Percentiles rank a stretch among this genome's conserved stretches.
Evolutionary conservation across 1,140 invertebrate genomes (phyloP).

Genomic region (Cherax quadricarinatus): DNA sequence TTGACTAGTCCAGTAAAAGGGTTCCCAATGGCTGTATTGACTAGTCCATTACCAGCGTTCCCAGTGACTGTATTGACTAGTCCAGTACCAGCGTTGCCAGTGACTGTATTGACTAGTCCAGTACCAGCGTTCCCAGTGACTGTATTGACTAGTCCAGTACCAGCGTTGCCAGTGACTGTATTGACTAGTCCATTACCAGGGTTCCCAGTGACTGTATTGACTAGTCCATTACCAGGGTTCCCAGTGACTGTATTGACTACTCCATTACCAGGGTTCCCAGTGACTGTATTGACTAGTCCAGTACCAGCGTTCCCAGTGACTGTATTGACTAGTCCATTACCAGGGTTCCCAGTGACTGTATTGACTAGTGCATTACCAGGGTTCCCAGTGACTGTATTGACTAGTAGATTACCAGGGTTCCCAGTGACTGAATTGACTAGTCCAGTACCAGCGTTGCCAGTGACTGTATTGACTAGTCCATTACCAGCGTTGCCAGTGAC

Average conservation of each 20-base stretch:
- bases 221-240: not conserved
- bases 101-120: slow-evolving; percentile 20
- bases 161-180: not conserved
- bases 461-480: slow-evolving; percentile 20
- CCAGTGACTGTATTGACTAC: slow-evolving; percentile 1
- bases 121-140: not conserved
- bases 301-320: not conserved
- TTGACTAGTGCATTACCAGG: slow-evolving; percentile 7
- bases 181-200: slow-evolving; percentile 11
- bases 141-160: slow-evolving; percentile 26
- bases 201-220: slow-evolving; percentile 6
- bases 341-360: not conserved
- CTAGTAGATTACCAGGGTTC: not conserved
- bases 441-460: not conserved
- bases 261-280: not conserved
- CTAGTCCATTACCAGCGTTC: slow-evolving; percentile 6
- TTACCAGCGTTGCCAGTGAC: not conserved
- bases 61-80: slow-evolving; percentile 4
- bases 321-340: slow-evolving; percentile 29
- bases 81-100: not conserved
- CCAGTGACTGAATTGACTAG: not conserved
- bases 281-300: slow-evolving; percentile 20
- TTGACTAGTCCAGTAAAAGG: not conserved
- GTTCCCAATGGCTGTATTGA: slow-evolving; percentile 3
- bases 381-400: slow-evolving; percentile 6